Percentiles rank a stretch among this genome's conserved stretches.
phyloP scores from a whole-genome alignment of 2,888 invertebrate genomes.

The Agriopis aurantiaria region DNA sequence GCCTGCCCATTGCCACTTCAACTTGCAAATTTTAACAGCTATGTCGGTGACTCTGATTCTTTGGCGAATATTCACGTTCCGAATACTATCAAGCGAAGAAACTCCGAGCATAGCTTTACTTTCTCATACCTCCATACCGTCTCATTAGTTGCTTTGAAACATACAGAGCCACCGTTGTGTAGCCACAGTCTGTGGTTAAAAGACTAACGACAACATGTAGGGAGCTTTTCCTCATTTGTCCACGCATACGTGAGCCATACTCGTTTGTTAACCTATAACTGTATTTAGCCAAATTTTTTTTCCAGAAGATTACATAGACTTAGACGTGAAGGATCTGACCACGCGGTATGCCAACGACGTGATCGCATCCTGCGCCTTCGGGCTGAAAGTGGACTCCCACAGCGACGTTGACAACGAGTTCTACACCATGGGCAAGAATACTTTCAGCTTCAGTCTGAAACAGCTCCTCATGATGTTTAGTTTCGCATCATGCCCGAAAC shows the following conservation, averaged over 20 bases:
- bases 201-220: no score
- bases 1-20: no score
- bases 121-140: not conserved
- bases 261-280: no score
- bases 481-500: slow-evolving; percentile 28
- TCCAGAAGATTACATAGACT: not conserved
- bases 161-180: no score
- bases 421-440: slow-evolving; percentile 76
- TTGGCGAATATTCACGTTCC: no score
- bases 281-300: not conserved
- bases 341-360: slow-evolving; percentile 76
- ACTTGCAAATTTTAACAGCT: no score
- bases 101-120: no score
- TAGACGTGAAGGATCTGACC: slow-evolving; percentile 44
- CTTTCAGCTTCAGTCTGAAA: slow-evolving; percentile 51
- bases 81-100: no score
- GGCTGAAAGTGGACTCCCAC: slow-evolving; percentile 80
- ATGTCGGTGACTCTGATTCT: no score
- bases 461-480: slow-evolving; percentile 29
- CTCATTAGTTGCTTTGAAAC: not conserved
- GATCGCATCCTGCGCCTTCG: slow-evolving; percentile 78
- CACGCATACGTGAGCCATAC: no score
- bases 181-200: no score
- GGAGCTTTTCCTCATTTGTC: no score
- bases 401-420: slow-evolving; percentile 79